Conservation (phyloP, 2,797 vertebrate genomes). For the Myotis myotis region DNA sequence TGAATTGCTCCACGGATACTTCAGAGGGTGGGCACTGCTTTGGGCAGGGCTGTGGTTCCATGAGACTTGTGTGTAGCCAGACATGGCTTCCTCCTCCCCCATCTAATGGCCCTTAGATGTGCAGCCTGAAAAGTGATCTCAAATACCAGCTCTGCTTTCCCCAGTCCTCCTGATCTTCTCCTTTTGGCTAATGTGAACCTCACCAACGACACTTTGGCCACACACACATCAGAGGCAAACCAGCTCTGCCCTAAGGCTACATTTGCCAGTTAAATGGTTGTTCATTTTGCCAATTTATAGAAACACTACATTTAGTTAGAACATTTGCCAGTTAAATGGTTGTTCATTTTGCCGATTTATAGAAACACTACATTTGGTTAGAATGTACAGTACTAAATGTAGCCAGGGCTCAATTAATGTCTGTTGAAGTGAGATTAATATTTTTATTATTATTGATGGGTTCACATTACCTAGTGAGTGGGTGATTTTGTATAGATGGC, state of each 20-base stretch:
- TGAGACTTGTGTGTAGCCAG: neutral
- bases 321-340: neutral
- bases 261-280: neutral
- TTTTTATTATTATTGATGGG: neutral
- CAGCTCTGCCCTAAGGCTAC: neutral
- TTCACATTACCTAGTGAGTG: neutral
- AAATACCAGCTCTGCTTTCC: neutral
- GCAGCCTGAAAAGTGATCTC: neutral
- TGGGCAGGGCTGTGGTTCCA: neutral
- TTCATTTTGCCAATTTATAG: neutral
- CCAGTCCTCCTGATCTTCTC: neutral
- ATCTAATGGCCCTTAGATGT: neutral
- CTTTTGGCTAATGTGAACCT: neutral
- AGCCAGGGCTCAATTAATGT: neutral
- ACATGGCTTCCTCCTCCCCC: neutral
- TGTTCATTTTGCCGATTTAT: neutral
- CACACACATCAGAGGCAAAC: neutral
- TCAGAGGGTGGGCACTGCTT: neutral
- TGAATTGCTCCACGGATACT: rapidly evolving
- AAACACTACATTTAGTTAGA: neutral
- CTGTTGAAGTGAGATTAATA: neutral
- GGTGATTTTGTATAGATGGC: neutral
- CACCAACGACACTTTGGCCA: neutral
- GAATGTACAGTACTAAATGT: neutral
- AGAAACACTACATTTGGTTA: neutral